Base-by-base conservation (phyloP, 1,140 invertebrate genomes). In the Zaprionus nigranus region DNA sequence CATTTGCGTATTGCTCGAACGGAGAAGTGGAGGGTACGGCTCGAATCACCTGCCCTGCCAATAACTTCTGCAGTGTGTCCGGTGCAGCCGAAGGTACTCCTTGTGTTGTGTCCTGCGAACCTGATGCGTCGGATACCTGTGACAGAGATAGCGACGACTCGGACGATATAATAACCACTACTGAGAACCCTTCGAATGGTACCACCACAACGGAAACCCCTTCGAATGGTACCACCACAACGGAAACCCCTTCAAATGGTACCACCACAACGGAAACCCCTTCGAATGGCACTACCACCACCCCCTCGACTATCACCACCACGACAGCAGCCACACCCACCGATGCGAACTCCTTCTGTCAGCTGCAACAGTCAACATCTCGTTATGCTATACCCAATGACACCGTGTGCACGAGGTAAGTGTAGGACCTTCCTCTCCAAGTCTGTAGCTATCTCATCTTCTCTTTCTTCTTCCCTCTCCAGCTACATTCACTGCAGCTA, bases 311-410 rank as follows among this genome's bases (percentile, higher is more conserved):
- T 26, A 26, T 26, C 34, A 34, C 59, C 4, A 49, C 70, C 5
- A 58, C 24, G 24, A 26, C 75, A 3, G n/a, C 63, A 34, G 56
- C 24, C 3, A 36, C 51, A 7, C 46, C 73, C n/a, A 51, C 61
- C 1, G 34, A 58, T 20, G 20, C 60, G 1, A 75, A 17, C 12
- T 43, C 30, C 15, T 64, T 60, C 6, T 88, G 78, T 36, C 64
- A 69, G 24, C 22, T 17, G 1, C 7, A 34, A 2, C 57, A 56
- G 9, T 13, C 15, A 20, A 36, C 59, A 1, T 86, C 86, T 22
- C 79, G 79, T 40, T 91, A 71, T 70, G 69, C 90, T 26, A 65
- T 79, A 51, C 72, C 90, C 2, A 79, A 73, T 30, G 90, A 92
- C n/a, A 92, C 78, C 0, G 75, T 13, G 2, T 92, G 90, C 51